Evolutionary conservation across 92 coral and sea anemone species (phyloP), one percentile per base, ranked within the genome.

Genomic region (Hydrozoanthus gracilis): DNA sequence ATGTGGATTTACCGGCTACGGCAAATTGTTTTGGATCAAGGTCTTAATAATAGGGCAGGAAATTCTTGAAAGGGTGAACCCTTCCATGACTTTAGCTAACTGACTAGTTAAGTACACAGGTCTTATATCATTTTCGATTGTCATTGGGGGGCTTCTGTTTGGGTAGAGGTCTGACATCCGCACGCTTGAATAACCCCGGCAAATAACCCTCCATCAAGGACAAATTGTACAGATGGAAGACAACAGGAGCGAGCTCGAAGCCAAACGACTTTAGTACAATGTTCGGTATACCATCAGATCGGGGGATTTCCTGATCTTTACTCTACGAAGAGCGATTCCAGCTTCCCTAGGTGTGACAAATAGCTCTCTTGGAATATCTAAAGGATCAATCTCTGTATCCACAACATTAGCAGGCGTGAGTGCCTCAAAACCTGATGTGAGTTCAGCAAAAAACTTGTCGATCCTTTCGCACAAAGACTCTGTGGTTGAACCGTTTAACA

Each of bases 1-100:
- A 27, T 27, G 39, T 27, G 39, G 39, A 27, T 27, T 27, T 27
- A 27, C 39, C 39, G 6, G 91, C 88, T 51, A 77, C 76, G 17
- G 91, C 91, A 71, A 90, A 91, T 54, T 87, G 80, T 18, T 91
- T 91, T 7, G 18, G 10, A 56, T 88, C 88, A 9, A 88, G 76
- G 58, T 90, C 64, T 60, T 52, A 6, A 47, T 48, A 45, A 82
- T 76, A 2, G 62, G 18, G 8, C 83, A 55, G 7, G 73, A 45
- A 7, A 84, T 71, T 54, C 88, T 60, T 1, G 51, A 17, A 8
- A 82, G 71, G 12, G 73, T 87, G 70, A 27, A 27, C 39, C 39
- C 39, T 27, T 27, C 39, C 39, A 27, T 27, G 39, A 27, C 39
- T 27, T 27, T 86, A 89, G 2, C 86, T 86, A 89, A 0, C 86